These are phyloP conservation scores for Hermaeophaga mercurialis DNA, from an alignment of 2,888 invertebrate species.

Conservation along the genomic window DNA sequence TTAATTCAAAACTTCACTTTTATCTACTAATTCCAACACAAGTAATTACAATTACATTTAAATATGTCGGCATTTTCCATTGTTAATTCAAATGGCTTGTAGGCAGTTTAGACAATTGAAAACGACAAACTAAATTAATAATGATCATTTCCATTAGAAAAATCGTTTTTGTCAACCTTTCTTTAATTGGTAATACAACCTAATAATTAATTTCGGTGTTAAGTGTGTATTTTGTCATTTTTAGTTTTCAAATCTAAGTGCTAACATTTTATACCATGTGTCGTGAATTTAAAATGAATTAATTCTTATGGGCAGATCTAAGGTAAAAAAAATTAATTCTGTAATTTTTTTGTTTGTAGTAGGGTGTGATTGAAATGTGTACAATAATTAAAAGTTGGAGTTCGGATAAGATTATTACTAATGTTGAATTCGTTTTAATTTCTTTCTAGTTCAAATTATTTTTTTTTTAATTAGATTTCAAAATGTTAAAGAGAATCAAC, in stretches of 20 bases:
- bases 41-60: neutral
- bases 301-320: neutral
- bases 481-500: no score
- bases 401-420: no score
- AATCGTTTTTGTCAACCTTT: neutral
- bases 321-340: neutral
- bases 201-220: neutral
- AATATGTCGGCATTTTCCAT: neutral
- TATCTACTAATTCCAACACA: no score
- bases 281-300: no score
- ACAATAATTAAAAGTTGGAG: no score
- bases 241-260: neutral
- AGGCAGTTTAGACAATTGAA: neutral
- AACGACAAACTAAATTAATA: neutral
- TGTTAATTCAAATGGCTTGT: constrained; percentile 1
- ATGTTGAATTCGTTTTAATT: no score
- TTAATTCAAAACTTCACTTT: no score
- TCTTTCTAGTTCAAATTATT: no score
- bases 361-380: no score
- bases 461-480: no score
- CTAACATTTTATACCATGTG: no score
- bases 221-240: constrained; percentile 1
- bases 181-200: neutral
- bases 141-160: neutral
- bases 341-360: no score